Evolutionary conservation across 2,888 invertebrate genomes (phyloP), one percentile per base, ranked within the genome.

Genomic region (Acrobasis repandana): DNA sequence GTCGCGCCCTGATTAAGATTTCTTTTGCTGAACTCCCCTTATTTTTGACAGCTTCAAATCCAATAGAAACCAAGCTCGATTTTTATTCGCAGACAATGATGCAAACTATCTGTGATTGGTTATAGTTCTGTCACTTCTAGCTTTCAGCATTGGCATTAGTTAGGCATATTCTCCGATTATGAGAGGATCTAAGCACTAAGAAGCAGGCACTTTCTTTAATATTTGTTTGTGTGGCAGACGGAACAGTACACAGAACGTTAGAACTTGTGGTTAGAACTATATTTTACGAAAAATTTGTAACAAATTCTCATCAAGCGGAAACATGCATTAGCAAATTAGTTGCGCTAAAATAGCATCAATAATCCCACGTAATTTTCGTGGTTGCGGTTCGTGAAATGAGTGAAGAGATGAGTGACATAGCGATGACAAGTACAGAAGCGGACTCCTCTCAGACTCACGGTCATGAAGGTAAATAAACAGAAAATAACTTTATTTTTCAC

Each of bases 391-490:
- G 46, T 60, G 52, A 83, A 77, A 75, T 86, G 70, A 75, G 82
- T 36, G 88, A 88, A 62, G 88, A 90, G 71, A 83, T 85, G 52
- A 76, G 74, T 66, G 85, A 86, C 65, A 79, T 88, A 65, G 73
- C 84, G 61, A 86, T 89, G 85, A 77, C 84, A 69, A 79, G 79
- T 61, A 81, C 80, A 4, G 90, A 90, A 64, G 83, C 86, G 46
- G 90, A 91, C 68, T 85, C 90, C 36, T 86, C 87, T 3, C 90
- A 88, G 82, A 75, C 85, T 71, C 86, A 89, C 68, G 77, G 77
- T 50, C 83, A 84, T 59, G 90, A 90, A 82, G 87, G 90, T 90
- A 85, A 87, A 83, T 80, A 86, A 84, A 85, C 76, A 82, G 69
- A 67, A 62, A n/a, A n/a, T n/a, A n/a, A n/a, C n/a, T n/a, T n/a